Evolutionary conservation across 2,113 vertebrate species (phyloP).

Genomic region (Nycticorax nycticorax): DNA sequence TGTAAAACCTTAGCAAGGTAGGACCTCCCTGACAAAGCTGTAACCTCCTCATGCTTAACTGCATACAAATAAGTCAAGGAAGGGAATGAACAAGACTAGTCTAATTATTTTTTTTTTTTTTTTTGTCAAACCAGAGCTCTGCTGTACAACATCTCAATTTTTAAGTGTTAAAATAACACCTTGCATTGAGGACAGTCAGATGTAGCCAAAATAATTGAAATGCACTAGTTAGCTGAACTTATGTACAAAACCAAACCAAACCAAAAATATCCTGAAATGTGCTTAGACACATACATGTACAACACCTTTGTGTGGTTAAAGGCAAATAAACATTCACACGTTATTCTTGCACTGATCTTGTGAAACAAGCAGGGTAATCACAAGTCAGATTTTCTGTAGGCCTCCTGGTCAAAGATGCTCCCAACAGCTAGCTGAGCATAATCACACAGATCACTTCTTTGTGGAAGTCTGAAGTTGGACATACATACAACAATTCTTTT

Average conservation of each 20-base stretch:
- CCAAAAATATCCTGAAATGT: background rate
- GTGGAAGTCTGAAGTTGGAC: background rate
- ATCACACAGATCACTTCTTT: background rate
- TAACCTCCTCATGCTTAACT: background rate
- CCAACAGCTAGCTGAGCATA: background rate
- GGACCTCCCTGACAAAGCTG: background rate
- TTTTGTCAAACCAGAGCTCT: background rate
- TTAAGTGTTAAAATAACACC: background rate
- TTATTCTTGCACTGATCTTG: background rate
- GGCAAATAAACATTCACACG: background rate
- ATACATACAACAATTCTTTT: background rate
- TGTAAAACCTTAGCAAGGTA: background rate
- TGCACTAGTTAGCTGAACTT: background rate
- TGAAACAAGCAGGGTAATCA: background rate
- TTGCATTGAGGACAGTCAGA: background rate
- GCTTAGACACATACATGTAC: background rate
- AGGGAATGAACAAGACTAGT: background rate
- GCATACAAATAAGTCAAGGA: background rate
- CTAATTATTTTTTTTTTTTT: background rate
- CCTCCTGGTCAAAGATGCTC: background rate
- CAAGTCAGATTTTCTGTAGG: background rate
- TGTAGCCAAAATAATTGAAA: background rate
- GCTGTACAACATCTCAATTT: background rate
- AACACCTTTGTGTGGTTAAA: background rate
- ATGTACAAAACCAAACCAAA: fast-evolving